Evolutionary conservation across 1,140 invertebrate genomes (phyloP).

Genomic region (Chymomyza costata): DNA sequence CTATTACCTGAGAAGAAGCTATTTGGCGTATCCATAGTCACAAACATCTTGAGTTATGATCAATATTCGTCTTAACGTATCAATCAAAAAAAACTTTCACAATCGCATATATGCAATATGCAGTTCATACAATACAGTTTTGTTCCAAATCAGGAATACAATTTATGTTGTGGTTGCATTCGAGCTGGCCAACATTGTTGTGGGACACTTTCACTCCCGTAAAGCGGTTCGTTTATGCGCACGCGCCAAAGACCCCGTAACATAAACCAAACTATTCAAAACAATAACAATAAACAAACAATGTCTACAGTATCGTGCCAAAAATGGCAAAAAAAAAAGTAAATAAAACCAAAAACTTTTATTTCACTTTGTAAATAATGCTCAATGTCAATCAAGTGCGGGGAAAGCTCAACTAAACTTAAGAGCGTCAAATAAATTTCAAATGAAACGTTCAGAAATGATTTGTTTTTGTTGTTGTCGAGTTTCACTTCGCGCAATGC

Average conservation of each 20-base stretch:
- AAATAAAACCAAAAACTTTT: slow-evolving; percentile 13
- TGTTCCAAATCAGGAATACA: slow-evolving; percentile 27
- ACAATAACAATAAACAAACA: slow-evolving; percentile 2
- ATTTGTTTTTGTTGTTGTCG: slow-evolving; percentile 5
- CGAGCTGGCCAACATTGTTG: not conserved
- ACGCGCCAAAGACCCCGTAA: slow-evolving; percentile 36
- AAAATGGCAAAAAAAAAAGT: slow-evolving; percentile 34
- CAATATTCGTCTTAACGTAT: not conserved
- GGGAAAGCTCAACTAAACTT: slow-evolving; percentile 27
- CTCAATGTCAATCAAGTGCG: slow-evolving; percentile 33
- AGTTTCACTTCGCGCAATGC: slow-evolving; percentile 39
- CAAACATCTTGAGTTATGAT: slow-evolving; percentile 62
- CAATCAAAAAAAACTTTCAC: slow-evolving; percentile 20
- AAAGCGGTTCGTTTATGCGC: slow-evolving; percentile 55
- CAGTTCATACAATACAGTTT: too few species aligned
- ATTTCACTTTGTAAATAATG: slow-evolving; percentile 29
- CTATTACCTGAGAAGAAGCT: slow-evolving; percentile 73
- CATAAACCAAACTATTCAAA: too few species aligned
- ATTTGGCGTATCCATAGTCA: slow-evolving; percentile 71
- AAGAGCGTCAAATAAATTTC: slow-evolving; percentile 44
- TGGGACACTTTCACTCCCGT: slow-evolving; percentile 54
- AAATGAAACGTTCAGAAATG: slow-evolving; percentile 32
- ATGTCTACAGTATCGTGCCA: slow-evolving; percentile 23
- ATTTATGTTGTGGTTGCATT: slow-evolving; percentile 28
- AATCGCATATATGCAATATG: slow-evolving; percentile 25